Evolutionary conservation across 1,140 invertebrate species (phyloP), one percentile per base, ranked within the genome.

Genomic region (Bemisia tabaci): DNA sequence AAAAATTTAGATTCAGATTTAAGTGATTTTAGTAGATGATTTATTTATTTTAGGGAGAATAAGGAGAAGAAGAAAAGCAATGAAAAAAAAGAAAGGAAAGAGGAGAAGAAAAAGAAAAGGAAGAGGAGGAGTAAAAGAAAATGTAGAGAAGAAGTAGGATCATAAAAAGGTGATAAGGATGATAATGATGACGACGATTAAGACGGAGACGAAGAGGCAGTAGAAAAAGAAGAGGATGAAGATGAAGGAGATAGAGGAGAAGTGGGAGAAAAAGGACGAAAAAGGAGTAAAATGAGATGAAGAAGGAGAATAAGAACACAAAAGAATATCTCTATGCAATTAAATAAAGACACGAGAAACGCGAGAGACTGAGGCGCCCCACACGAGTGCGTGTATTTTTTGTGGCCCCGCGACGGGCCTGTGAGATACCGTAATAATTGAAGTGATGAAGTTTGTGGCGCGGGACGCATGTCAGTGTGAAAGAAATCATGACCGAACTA

Each of bases 101-200:
- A 22, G 65, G 66, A 22, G 67, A 64, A 66, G 62, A 70, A 27
- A 65, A 48, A 64, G 60, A 23, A 59, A 65, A 66, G 9, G 59
- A 26, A 65, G 68, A 48, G 33, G 33, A 48, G 33, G 17, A 48
- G 33, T 5, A 48, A 17, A 48, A 48, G 33, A 17, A 48, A 17
- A 48, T 9, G 33, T 9, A 48, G 33, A 48, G 33, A 48, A 48
- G 33, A 17, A 48, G 33, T 9, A 48, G 33, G 33, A 48, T 5
- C 5, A 48, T 5, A 17, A 48, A 17, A 48, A 48, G 33, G 33
- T 9, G 33, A 48, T 5, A 48, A 48, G 33, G 33, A 48, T 5
- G 17, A 17, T 9, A 48, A 17, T 5, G 17, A 17, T 9, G 33
- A 48, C 5, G 33, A 17, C 5, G 33, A n/a, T n/a, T n/a, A n/a